Evolutionary conservation across 1,140 invertebrate species (phyloP).

Genomic region (Trichomalopsis sarcophagae): DNA sequence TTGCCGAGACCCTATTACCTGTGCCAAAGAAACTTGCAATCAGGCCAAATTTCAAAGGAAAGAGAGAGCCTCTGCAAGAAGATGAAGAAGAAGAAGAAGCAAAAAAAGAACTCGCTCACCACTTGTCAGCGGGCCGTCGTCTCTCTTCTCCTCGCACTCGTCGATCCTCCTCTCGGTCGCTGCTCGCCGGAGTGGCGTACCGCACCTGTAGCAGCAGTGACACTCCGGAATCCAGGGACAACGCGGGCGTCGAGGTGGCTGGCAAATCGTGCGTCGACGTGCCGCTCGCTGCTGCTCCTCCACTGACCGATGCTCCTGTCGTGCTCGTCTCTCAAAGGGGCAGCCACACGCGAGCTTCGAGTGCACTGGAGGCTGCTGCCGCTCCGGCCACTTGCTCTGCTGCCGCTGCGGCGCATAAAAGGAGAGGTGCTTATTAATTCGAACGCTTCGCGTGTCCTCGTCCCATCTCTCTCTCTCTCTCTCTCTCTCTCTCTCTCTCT

Average conservation of each 20-base stretch:
- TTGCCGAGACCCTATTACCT: background rate
- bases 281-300: background rate
- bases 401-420: background rate
- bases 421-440: background rate
- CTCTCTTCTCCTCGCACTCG: background rate
- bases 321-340: background rate
- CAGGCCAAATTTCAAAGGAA: background rate
- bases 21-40: slow-evolving; percentile 13
- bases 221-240: background rate
- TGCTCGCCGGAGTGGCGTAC: background rate
- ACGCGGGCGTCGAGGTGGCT: background rate
- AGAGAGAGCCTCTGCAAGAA: too few species aligned
- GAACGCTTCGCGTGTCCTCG: background rate
- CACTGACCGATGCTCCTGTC: background rate
- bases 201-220: background rate
- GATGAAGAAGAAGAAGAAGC: background rate
- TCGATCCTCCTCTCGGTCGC: background rate
- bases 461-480: background rate
- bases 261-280: background rate
- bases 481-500: background rate
- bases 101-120: background rate
- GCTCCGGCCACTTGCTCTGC: background rate
- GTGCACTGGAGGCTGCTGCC: background rate
- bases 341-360: background rate
- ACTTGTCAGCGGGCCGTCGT: background rate